Evolutionary conservation across 1,140 invertebrate species (phyloP).

Genomic region (Nasonia giraulti): DNA sequence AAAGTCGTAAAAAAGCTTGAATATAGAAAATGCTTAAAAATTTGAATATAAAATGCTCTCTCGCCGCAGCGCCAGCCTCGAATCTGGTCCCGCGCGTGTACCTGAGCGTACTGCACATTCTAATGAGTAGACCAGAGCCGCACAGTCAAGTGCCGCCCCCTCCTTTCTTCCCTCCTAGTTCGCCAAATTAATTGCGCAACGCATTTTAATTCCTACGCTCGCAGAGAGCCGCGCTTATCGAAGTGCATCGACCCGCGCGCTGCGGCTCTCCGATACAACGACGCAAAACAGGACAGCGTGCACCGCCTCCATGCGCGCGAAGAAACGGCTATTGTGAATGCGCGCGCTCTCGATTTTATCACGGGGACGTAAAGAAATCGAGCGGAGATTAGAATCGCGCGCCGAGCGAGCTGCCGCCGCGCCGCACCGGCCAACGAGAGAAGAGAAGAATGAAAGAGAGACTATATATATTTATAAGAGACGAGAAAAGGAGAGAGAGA

Average conservation of each 20-base stretch:
- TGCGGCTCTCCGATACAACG: neutral
- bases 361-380: conserved; percentile 59
- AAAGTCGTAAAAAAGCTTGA: too few relatives aligned
- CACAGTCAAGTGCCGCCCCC: neutral
- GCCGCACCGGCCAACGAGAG: neutral
- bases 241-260: conserved; percentile 33
- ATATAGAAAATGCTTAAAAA: conserved; percentile 18
- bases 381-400: conserved; percentile 57
- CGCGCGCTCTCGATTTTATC: conserved; percentile 58
- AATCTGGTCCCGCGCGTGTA: neutral
- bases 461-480: conserved; percentile 13
- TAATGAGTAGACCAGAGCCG: neutral
- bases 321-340: conserved; percentile 61
- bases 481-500: neutral
- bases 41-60: conserved; percentile 27
- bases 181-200: conserved; percentile 45
- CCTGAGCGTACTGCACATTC: neutral
- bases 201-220: conserved; percentile 36
- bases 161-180: neutral
- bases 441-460: conserved; percentile 8
- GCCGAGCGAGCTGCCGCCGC: neutral
- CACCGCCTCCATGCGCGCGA: conserved; percentile 35
- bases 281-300: neutral
- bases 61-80: neutral
- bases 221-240: conserved; percentile 18